Percentiles rank a stretch among this genome's conserved stretches.
Evolutionary conservation across 2,888 invertebrate species (phyloP).

Genomic region (Drosophila anceps): DNA sequence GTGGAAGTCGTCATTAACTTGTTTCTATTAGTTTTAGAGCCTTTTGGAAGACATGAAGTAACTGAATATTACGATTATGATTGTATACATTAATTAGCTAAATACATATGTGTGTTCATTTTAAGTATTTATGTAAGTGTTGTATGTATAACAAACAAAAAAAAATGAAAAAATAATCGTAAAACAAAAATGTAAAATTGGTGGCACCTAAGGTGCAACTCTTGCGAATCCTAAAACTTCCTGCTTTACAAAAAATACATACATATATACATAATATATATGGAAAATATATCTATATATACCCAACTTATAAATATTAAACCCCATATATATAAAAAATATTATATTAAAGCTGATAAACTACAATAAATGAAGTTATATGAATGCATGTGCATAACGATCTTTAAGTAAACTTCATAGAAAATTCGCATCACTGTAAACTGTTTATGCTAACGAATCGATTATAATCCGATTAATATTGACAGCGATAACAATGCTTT

Average conservation of each 20-base stretch:
- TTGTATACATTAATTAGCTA: slow-evolving; percentile 74
- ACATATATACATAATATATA: slow-evolving; percentile 45
- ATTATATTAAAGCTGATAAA: slow-evolving; percentile 69
- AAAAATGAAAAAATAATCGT: slow-evolving; percentile 37
- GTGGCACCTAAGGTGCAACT: slow-evolving; percentile 72
- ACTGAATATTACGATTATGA: slow-evolving; percentile 73
- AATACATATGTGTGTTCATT: slow-evolving; percentile 81
- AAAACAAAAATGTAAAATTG: slow-evolving; percentile 56
- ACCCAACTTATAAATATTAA: slow-evolving; percentile 59
- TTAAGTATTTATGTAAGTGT: slow-evolving; percentile 71
- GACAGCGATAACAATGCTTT: slow-evolving; percentile 2
- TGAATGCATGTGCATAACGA: slow-evolving; percentile 27
- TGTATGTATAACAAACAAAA: slow-evolving; percentile 66
- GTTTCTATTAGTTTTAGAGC: slow-evolving; percentile 63
- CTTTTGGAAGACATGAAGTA: slow-evolving; percentile 72
- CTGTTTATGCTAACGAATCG: not conserved
- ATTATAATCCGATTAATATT: not conserved
- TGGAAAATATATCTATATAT: slow-evolving; percentile 39
- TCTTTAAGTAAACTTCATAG: not conserved
- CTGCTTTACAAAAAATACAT: slow-evolving; percentile 70
- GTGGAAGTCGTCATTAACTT: slow-evolving; percentile 40
- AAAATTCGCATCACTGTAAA: not conserved
- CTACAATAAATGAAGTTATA: slow-evolving; percentile 76
- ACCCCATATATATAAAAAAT: slow-evolving; percentile 43
- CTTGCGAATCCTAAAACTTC: slow-evolving; percentile 81